Percentiles rank a stretch among this genome's conserved stretches.
Conservation (phyloP, 2,797 vertebrate genomes). For the Sebastes taczanowskii region DNA sequence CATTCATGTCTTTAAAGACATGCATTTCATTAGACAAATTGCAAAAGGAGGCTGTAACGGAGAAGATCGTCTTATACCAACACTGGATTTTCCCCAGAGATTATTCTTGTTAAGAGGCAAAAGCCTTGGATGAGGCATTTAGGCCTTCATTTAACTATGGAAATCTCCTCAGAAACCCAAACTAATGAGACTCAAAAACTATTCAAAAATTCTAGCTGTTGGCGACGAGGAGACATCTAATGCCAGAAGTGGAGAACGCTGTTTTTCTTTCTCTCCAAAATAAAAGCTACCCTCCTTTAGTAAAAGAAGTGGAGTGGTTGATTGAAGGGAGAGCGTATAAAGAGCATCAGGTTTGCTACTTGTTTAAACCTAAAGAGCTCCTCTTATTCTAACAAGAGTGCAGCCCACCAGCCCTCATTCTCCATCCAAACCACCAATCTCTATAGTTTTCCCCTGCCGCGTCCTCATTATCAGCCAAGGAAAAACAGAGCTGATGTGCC, state of each 20-base stretch:
- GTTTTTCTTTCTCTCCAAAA: conserved; percentile 18
- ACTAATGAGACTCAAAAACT: conserved; percentile 7
- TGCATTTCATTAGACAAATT: background rate
- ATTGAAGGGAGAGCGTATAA: conserved; percentile 14
- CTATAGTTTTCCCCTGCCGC: conserved; percentile 27
- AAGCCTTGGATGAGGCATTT: conserved; percentile 2
- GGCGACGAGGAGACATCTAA: background rate
- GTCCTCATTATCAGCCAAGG: conserved; percentile 64
- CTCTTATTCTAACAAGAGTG: conserved; percentile 44
- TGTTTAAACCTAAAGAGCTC: conserved; percentile 36
- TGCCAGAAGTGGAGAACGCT: background rate
- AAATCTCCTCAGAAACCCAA: conserved; percentile 2
- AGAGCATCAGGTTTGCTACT: conserved; percentile 41
- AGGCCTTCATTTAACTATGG: background rate
- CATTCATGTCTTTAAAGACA: conserved; percentile 2
- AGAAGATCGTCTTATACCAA: background rate
- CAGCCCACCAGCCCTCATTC: conserved; percentile 18
- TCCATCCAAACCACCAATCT: conserved; percentile 38
- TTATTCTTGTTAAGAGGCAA: background rate
- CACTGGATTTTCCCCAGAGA: background rate
- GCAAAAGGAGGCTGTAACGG: background rate
- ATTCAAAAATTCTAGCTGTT: background rate
- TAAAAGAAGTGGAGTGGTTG: conserved; percentile 10
- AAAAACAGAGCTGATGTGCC: conserved; percentile 54
- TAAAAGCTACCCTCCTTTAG: conserved; percentile 6